phyloP scores from a whole-genome alignment of 2,113 vertebrate genomes.

The Helogale parvula region DNA sequence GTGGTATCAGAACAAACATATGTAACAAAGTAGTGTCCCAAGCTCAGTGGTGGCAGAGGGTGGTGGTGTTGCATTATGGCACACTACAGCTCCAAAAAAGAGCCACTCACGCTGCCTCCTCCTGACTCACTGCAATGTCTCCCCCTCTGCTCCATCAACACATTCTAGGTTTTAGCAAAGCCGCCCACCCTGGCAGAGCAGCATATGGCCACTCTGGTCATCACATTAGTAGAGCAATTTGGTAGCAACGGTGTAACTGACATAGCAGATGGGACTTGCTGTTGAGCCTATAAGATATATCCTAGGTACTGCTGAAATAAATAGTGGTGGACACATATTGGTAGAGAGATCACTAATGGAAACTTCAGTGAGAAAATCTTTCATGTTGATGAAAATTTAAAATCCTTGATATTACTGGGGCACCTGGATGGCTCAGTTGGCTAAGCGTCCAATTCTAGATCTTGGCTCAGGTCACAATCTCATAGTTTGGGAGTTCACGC shows the following conservation, averaged over 20 bases:
- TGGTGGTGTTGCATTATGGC: not conserved
- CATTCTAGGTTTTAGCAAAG: not conserved
- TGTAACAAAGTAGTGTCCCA: not conserved
- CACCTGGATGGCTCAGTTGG: too few species aligned
- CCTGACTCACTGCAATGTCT: not conserved
- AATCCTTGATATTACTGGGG: not conserved
- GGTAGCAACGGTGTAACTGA: not conserved
- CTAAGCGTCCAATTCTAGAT: too few species aligned
- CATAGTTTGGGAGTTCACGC: too few species aligned
- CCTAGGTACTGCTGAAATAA: not conserved
- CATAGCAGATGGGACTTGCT: not conserved
- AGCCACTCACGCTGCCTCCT: fast-evolving
- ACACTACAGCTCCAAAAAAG: not conserved
- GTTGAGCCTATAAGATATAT: not conserved
- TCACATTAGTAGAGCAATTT: not conserved
- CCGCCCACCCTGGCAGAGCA: not conserved
- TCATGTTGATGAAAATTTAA: not conserved
- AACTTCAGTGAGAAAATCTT: not conserved
- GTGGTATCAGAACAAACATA: not conserved
- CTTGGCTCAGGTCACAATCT: too few species aligned
- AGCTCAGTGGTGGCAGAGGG: not conserved
- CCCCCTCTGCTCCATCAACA: not conserved
- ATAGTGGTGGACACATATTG: not conserved
- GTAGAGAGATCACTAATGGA: not conserved
- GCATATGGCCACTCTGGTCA: not conserved